Evolutionary conservation across 2,888 invertebrate species (phyloP).

Genomic region (Aleiodes testaceus): DNA sequence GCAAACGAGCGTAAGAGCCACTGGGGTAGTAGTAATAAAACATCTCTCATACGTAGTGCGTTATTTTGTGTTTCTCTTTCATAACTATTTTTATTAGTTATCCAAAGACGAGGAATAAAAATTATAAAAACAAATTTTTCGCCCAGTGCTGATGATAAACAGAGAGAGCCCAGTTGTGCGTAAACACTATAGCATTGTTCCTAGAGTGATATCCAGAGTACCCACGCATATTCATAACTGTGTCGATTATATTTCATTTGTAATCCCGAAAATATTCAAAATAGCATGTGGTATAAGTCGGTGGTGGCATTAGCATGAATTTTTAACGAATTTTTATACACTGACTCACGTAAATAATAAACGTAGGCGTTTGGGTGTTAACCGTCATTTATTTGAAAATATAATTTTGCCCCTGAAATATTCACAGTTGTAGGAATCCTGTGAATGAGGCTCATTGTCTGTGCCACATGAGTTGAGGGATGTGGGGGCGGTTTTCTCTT

Average conservation of each 20-base stretch:
- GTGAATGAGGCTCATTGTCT: constrained; percentile 47
- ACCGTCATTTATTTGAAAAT: constrained; percentile 26
- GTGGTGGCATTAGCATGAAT: not conserved
- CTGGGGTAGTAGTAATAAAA: constrained; percentile 7
- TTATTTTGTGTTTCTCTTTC: not conserved
- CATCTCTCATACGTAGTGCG: not conserved
- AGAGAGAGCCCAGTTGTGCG: constrained; percentile 18
- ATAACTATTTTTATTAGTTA: not conserved
- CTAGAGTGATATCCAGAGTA: constrained; percentile 6
- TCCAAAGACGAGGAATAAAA: not conserved
- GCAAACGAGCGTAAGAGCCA: constrained; percentile 1
- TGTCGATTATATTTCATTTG: not conserved
- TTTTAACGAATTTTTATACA: constrained; percentile 15
- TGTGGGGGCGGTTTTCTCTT: constrained; percentile 52
- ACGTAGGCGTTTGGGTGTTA: constrained; percentile 19
- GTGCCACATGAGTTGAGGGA: not conserved
- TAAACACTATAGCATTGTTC: constrained; percentile 11
- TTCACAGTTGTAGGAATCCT: constrained; percentile 23
- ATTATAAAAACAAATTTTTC: not conserved
- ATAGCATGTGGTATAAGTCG: not conserved
- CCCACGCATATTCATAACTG: constrained; percentile 24
- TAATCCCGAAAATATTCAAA: constrained; percentile 25
- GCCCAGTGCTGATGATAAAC: constrained; percentile 22
- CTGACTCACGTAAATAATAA: constrained; percentile 21
- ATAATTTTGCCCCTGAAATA: constrained; percentile 28